Evolutionary conservation across 2,888 invertebrate species (phyloP).

Genomic region (Eutolmus rufibarbis): DNA sequence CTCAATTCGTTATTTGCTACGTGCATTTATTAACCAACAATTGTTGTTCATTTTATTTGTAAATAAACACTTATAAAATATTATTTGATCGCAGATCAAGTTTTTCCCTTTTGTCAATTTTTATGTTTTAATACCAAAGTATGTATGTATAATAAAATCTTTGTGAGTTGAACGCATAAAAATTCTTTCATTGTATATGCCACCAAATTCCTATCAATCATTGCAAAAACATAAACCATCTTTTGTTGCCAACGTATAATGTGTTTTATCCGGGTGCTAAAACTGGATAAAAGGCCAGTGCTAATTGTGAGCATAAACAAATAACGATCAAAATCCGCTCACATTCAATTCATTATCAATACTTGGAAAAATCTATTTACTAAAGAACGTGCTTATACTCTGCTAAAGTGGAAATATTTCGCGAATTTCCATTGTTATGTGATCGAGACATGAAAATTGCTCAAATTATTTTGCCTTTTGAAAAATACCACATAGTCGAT

Average conservation of each 20-base stretch:
- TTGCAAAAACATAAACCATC: background rate
- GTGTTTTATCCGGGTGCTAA: too few relatives aligned
- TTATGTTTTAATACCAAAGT: too few relatives aligned
- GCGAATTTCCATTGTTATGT: background rate
- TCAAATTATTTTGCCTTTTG: background rate
- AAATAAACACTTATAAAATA: too few relatives aligned
- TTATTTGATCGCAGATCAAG: too few relatives aligned
- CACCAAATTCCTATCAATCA: too few relatives aligned
- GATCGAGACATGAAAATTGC: background rate
- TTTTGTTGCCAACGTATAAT: background rate
- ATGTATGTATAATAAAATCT: too few relatives aligned
- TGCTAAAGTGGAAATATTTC: background rate
- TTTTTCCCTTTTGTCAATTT: too few relatives aligned
- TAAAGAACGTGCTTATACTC: background rate
- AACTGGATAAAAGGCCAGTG: background rate
- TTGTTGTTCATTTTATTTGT: too few relatives aligned
- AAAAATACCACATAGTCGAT: background rate
- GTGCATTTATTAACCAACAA: too few relatives aligned
- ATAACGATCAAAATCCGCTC: background rate
- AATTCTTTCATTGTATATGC: too few relatives aligned
- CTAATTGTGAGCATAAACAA: background rate
- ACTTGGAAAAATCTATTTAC: background rate
- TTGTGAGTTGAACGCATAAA: too few relatives aligned
- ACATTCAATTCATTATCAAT: background rate
- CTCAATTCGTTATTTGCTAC: too few relatives aligned